A percentile compares a stretch with the other conserved stretches of the same genome.
Conservation (phyloP, 1,140 invertebrate species). For the Lasaia peninsularis region DNA sequence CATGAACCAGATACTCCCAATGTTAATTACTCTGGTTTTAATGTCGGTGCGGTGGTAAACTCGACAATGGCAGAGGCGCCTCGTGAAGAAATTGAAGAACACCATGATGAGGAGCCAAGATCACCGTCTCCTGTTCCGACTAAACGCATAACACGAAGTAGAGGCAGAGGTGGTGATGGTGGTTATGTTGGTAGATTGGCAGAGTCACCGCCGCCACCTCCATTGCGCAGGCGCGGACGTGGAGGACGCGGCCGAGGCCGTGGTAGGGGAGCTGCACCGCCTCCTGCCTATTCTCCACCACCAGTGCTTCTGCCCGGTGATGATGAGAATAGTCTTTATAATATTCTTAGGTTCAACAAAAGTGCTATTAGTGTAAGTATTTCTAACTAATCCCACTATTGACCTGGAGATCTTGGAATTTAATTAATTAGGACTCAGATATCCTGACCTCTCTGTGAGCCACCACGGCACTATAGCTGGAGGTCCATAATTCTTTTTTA, state of each 20-base stretch:
- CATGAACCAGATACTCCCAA: slow-evolving; percentile 63
- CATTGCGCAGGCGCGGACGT: slow-evolving; percentile 46
- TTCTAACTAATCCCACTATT: not conserved
- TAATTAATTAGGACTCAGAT: too few species aligned
- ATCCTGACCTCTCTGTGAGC: too few species aligned
- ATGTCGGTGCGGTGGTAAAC: slow-evolving; percentile 47
- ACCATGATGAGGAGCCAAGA: slow-evolving; percentile 49
- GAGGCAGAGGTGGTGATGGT: slow-evolving; percentile 58
- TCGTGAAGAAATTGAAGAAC: slow-evolving; percentile 50
- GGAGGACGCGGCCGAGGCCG: slow-evolving; percentile 51
- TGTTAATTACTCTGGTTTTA: slow-evolving; percentile 59
- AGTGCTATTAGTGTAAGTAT: slow-evolving; percentile 84
- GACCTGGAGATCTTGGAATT: too few species aligned
- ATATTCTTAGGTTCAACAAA: slow-evolving; percentile 87
- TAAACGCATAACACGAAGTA: slow-evolving; percentile 69
- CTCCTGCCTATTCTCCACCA: slow-evolving; percentile 52
- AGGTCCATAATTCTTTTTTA: too few species aligned
- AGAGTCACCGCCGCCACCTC: slow-evolving; percentile 58
- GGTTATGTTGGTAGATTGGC: slow-evolving; percentile 58
- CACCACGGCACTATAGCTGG: too few species aligned
- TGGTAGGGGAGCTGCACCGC: slow-evolving; percentile 53
- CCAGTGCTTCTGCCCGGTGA: slow-evolving; percentile 59
- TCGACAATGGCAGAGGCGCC: slow-evolving; percentile 44
- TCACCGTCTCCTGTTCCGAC: slow-evolving; percentile 65
- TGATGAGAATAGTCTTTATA: slow-evolving; percentile 91